These are phyloP conservation scores for Mimumesa dahlbomi DNA, from an alignment of 2,888 invertebrate species.

Conservation along the genomic window DNA sequence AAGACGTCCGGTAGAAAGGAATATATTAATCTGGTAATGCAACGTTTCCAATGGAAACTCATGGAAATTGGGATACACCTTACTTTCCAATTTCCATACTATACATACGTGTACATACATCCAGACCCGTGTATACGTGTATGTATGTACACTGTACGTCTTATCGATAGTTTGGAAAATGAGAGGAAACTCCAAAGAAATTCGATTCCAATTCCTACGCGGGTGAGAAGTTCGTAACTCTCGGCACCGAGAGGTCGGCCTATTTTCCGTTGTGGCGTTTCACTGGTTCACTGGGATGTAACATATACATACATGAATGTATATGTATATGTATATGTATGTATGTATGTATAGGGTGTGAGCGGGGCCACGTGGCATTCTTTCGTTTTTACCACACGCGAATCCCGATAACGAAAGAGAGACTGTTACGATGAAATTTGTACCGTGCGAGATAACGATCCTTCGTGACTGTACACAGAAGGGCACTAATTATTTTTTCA, in stretches of 20 bases:
- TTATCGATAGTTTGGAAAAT: neutral
- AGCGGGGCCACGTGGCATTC: neutral
- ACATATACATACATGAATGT: too few species aligned
- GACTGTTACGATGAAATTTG: slow-evolving; percentile 42
- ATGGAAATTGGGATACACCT: slow-evolving; percentile 29
- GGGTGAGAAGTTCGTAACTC: slow-evolving; percentile 66
- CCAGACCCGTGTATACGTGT: too few species aligned
- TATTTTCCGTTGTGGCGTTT: slow-evolving; percentile 32
- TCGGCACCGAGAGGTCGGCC: slow-evolving; percentile 50
- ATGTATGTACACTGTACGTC: too few species aligned
- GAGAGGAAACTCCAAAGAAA: slow-evolving; percentile 30
- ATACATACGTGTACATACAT: neutral
- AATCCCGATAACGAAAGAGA: slow-evolving; percentile 38
- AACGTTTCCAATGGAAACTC: slow-evolving; percentile 47
- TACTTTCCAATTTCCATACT: neutral
- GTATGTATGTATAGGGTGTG: too few species aligned
- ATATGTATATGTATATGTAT: too few species aligned
- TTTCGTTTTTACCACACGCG: slow-evolving; percentile 24
- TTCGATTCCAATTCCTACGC: slow-evolving; percentile 40
- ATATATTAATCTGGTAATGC: slow-evolving; percentile 58
- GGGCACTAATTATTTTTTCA: slow-evolving; percentile 54
- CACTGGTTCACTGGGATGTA: neutral
- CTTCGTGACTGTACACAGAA: slow-evolving; percentile 41
- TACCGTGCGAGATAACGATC: slow-evolving; percentile 55
- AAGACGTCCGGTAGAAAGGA: slow-evolving; percentile 66